phyloP scores from a whole-genome alignment of 2,797 vertebrate genomes.

The Enteromius afrohamiltoni region DNA sequence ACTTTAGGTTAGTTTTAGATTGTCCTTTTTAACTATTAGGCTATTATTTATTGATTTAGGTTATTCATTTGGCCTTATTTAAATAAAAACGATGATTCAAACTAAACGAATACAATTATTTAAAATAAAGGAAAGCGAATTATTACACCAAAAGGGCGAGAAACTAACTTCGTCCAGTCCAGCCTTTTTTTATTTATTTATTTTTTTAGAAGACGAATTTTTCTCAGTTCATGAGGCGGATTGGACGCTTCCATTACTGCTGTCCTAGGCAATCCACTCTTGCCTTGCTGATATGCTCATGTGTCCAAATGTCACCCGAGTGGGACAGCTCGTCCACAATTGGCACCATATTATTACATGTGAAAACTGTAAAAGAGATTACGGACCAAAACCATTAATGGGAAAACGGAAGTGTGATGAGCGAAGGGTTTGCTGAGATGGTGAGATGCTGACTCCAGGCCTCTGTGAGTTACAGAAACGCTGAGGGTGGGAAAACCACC shows the following conservation, averaged over 20 bases:
- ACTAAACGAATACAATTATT: background rate
- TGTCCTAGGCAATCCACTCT: conserved; percentile 20
- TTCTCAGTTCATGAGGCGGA: background rate
- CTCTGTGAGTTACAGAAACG: conserved; percentile 47
- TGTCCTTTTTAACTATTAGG: background rate
- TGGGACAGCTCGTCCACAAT: conserved; percentile 20
- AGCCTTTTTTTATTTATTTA: no score
- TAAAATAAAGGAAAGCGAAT: background rate
- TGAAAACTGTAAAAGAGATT: conserved; percentile 53
- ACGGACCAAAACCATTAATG: conserved; percentile 50
- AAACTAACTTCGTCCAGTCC: background rate
- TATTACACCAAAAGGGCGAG: background rate
- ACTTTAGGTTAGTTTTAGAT: background rate
- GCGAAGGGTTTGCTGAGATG: conserved; percentile 55
- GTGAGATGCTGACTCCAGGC: conserved; percentile 52
- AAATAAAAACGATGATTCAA: background rate
- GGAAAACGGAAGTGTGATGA: conserved; percentile 49
- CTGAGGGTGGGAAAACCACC: conserved; percentile 52
- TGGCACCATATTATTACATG: conserved; percentile 48
- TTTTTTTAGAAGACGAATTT: background rate
- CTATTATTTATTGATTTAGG: background rate
- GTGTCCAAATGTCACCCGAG: conserved; percentile 42
- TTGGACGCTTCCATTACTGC: conserved; percentile 18
- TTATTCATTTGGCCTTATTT: background rate
- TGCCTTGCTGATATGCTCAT: conserved; percentile 33